These are phyloP conservation scores for Yponomeuta plumbellus DNA, from an alignment of 2,888 invertebrate species.

Conservation along the genomic window DNA sequence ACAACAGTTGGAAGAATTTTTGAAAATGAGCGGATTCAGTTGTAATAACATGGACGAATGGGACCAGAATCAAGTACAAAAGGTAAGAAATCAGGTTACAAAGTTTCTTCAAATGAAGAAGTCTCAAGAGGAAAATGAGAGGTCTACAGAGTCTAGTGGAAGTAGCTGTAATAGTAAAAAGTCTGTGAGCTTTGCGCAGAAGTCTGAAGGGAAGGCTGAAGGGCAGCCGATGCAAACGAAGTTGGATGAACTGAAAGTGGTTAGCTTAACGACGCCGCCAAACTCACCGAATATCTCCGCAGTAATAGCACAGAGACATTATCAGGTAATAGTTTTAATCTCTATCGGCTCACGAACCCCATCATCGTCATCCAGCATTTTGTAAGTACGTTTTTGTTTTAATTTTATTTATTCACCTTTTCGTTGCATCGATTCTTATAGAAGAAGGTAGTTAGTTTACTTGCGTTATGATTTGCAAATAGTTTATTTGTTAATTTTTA, in stretches of 20 bases:
- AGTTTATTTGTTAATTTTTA: too few relatives aligned
- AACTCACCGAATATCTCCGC: slow-evolving; percentile 85
- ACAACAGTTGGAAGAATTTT: slow-evolving; percentile 81
- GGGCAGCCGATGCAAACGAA: slow-evolving; percentile 59
- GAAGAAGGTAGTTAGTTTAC: slow-evolving; percentile 6
- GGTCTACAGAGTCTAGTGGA: slow-evolving; percentile 76
- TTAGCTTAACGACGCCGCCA: slow-evolving; percentile 78
- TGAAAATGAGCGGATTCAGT: slow-evolving; percentile 82
- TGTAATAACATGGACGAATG: slow-evolving; percentile 81
- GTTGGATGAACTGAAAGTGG: slow-evolving; percentile 69
- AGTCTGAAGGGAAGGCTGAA: slow-evolving; percentile 57
- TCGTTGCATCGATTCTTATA: background rate
- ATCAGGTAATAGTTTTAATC: slow-evolving; percentile 66
- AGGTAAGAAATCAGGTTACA: slow-evolving; percentile 82
- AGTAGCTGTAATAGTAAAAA: slow-evolving; percentile 80
- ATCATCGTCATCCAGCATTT: slow-evolving; percentile 29
- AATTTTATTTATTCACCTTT: slow-evolving; percentile 15
- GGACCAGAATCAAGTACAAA: slow-evolving; percentile 82
- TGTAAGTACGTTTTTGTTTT: slow-evolving; percentile 67
- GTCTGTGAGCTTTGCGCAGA: slow-evolving; percentile 86
- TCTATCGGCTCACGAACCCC: background rate
- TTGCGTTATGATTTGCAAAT: too few relatives aligned
- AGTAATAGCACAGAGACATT: slow-evolving; percentile 75
- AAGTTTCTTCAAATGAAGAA: slow-evolving; percentile 83
- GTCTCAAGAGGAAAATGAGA: slow-evolving; percentile 80